Evolutionary conservation across 2,797 vertebrate genomes (phyloP).

Genomic region (Chanos chanos): DNA sequence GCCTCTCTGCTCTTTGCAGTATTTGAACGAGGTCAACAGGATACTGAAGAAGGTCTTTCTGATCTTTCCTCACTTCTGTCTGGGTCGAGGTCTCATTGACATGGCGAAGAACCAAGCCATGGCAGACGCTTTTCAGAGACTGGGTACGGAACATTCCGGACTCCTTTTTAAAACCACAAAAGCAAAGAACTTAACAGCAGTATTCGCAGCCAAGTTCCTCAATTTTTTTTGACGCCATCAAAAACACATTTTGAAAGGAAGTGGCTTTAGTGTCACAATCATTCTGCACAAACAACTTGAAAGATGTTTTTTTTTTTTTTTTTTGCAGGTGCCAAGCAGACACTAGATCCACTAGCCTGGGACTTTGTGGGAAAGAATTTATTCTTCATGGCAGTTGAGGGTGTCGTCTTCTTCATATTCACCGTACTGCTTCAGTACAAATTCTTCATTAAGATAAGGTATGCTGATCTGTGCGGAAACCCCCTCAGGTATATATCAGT

Average conservation of each 20-base stretch:
- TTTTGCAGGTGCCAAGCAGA: constrained; percentile 71
- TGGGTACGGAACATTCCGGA: constrained; percentile 64
- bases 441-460: constrained; percentile 73
- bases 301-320: background rate
- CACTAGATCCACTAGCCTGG: constrained; percentile 81
- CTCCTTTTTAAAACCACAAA: background rate
- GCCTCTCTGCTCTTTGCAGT: too few relatives aligned
- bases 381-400: constrained; percentile 82
- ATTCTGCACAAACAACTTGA: background rate
- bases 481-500: too few relatives aligned
- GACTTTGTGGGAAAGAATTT: constrained; percentile 88
- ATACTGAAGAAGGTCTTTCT: constrained; percentile 88
- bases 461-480: background rate
- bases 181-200: background rate
- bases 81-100: constrained; percentile 89
- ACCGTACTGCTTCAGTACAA: constrained; percentile 84
- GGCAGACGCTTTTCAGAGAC: constrained; percentile 80
- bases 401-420: constrained; percentile 82
- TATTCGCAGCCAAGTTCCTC: background rate
- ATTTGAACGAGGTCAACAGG: constrained; percentile 80
- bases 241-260: background rate
- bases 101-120: constrained; percentile 92
- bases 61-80: constrained; percentile 91
- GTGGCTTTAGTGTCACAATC: background rate
- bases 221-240: background rate